Conservation (phyloP, 1,140 invertebrate species). For the Ctenoplectra terminalis region DNA sequence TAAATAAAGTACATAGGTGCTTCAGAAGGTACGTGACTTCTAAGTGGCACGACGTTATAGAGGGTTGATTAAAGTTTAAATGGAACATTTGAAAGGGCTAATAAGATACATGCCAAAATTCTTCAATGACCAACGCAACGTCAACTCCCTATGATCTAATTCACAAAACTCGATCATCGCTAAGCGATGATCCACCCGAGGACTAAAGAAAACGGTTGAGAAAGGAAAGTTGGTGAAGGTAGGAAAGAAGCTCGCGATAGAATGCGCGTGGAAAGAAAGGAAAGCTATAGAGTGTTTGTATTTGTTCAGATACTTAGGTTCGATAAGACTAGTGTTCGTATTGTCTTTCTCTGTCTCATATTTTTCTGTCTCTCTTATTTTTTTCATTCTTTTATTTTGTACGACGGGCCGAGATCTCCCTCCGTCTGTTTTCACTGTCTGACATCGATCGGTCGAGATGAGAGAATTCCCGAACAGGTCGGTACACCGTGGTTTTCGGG, state of each 20-base stretch:
- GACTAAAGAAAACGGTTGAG: conserved; percentile 6
- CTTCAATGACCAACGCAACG: conserved; percentile 5
- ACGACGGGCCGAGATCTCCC: conserved; percentile 44
- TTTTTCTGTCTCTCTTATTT: neutral
- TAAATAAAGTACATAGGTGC: no score
- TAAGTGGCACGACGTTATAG: no score
- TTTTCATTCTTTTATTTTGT: conserved; percentile 10
- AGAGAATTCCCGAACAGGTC: conserved; percentile 49
- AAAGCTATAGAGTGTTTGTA: conserved; percentile 39
- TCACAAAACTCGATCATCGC: conserved; percentile 5
- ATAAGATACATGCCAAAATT: neutral
- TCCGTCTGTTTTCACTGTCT: conserved; percentile 56
- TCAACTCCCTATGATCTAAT: conserved; percentile 9
- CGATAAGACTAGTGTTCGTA: neutral
- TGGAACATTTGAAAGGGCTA: no score
- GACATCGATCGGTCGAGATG: conserved; percentile 54
- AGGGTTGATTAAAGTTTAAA: no score
- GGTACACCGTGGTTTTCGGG: conserved; percentile 57
- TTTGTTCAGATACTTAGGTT: conserved; percentile 54
- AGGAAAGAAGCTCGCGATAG: conserved; percentile 20
- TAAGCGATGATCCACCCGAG: neutral
- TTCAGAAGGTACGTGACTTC: no score
- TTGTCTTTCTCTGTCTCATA: conserved; percentile 1
- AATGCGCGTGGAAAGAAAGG: conserved; percentile 36
- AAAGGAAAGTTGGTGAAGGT: neutral